Percentiles rank a stretch among this genome's conserved stretches.
These are phyloP conservation scores for Rallus crepitans DNA, from an alignment of 2,797 vertebrate genomes.

Conservation along the genomic window DNA sequence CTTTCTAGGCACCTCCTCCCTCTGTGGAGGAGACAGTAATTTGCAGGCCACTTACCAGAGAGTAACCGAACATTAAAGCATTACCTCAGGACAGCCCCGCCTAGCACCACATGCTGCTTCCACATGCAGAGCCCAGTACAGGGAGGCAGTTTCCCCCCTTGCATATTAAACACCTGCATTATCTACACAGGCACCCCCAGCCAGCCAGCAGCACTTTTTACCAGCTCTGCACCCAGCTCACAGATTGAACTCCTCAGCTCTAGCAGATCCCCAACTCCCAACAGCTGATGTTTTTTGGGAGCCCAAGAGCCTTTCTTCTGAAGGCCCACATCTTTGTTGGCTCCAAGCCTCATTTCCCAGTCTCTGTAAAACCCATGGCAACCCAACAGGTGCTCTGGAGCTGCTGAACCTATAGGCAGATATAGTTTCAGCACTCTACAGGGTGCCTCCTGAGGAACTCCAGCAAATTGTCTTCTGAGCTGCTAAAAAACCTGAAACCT, in stretches of 20 bases:
- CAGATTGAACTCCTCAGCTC: background rate
- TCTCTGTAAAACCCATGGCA: background rate
- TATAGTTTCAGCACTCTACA: background rate
- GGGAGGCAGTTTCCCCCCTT: background rate
- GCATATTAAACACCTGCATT: background rate
- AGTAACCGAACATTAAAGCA: background rate
- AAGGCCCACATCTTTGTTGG: background rate
- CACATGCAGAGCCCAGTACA: background rate
- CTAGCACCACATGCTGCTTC: background rate
- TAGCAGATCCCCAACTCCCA: background rate
- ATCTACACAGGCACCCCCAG: background rate
- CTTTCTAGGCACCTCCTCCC: background rate
- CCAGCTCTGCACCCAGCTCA: background rate
- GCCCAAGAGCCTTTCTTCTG: background rate
- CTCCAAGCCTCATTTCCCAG: background rate
- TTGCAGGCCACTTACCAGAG: background rate
- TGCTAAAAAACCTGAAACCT: background rate
- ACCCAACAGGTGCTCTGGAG: background rate
- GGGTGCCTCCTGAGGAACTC: background rate
- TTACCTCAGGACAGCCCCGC: background rate
- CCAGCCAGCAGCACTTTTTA: background rate
- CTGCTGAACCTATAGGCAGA: background rate
- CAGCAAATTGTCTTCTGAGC: background rate
- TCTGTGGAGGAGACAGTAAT: background rate
- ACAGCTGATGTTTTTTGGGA: rapidly evolving